Evolutionary conservation across 2,797 vertebrate genomes (phyloP), one percentile per base, ranked within the genome.

Genomic region (Tympanoctomys barrerae): DNA sequence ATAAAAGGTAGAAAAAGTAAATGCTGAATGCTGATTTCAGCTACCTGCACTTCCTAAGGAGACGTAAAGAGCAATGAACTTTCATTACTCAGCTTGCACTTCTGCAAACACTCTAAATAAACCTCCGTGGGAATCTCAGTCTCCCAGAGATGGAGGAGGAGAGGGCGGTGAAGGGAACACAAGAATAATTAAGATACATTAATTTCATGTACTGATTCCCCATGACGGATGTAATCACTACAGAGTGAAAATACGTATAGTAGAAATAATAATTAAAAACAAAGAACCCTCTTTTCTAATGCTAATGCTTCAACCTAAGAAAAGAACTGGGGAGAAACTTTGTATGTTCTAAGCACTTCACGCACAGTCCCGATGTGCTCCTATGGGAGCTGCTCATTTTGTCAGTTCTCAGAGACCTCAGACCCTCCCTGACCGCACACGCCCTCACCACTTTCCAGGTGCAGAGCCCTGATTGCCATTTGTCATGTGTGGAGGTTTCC

Each of bases 1-100:
- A 64, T 59, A 73, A 95, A 82, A 71, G 66, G 54, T 2, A 71
- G 49, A 85, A 89, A 82, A 92, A 77, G 66, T 57, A 83, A 54
- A 62, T 66, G 18, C n/a, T 64, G 62, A 59, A 66, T 59, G 11
- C 59, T 54, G 46, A 61, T 2, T 95, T n/a, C n/a, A 62, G 33
- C 6, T 14, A 28, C 10, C 73, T 49, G 84, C 7, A 1, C 24
- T 70, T 70, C 87, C 42, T 49, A 95, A 84, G 87, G 71, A 92
- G 36, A 77, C 75, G 88, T n/a, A 83, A n/a, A 3, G 16, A 87
- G 13, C 33, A 49, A 75, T 13, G 22, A 1, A 80, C 33, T 79
- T 84, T 39, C 80, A 19, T 85, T 71, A n/a, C 82, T 78, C 93
- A 21, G 2, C 18, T 87, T 52, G 24, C 1, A 49, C 7, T 49